Percentiles rank a stretch among this genome's conserved stretches.
phyloP scores from a whole-genome alignment of 2,113 vertebrate species.

The Phasianus colchicus region DNA sequence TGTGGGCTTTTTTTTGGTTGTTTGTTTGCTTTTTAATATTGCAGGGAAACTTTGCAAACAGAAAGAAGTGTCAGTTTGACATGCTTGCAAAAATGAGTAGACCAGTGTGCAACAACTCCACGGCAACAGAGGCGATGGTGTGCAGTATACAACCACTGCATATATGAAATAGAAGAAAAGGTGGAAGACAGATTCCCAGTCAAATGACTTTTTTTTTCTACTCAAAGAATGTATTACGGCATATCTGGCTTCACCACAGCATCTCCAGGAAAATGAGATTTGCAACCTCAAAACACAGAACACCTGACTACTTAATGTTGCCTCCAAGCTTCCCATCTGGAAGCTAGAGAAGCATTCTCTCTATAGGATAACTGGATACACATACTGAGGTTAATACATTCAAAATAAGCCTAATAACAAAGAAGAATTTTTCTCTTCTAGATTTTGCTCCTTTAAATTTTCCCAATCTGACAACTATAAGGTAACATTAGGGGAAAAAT shows the following conservation, averaged over 20 bases:
- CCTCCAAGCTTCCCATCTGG: neutral
- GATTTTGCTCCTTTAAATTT: neutral
- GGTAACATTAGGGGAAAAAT: neutral
- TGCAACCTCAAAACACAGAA: neutral
- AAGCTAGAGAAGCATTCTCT: neutral
- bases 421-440: neutral
- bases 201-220: neutral
- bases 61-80: neutral
- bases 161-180: neutral
- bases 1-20: too few relatives aligned
- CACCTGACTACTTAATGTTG: neutral
- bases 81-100: constrained; percentile 1
- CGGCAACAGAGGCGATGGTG: neutral
- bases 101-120: neutral
- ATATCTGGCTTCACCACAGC: neutral
- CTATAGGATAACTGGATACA: neutral
- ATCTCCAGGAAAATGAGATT: neutral
- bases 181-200: neutral
- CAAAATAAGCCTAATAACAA: neutral
- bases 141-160: neutral
- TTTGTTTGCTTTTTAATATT: too few relatives aligned
- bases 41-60: neutral
- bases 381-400: neutral
- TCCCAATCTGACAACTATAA: neutral
- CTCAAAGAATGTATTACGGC: neutral